Conservation (phyloP, 2,888 invertebrate genomes). For the Trichacis sp. region DNA sequence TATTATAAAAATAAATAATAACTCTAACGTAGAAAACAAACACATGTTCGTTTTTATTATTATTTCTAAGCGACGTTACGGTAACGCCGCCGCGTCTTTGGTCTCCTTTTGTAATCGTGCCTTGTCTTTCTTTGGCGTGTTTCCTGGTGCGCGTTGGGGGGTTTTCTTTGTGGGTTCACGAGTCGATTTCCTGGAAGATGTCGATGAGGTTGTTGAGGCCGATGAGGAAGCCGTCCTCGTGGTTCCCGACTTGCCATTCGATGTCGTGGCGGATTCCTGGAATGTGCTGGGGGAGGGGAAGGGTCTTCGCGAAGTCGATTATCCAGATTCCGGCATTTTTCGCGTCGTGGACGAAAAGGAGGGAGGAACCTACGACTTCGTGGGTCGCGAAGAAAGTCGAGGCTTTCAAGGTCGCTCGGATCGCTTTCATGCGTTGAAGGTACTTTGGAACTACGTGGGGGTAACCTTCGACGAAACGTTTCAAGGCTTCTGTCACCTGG, state of each 20-base stretch:
- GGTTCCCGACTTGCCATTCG: constrained; percentile 94
- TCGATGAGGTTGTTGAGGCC: constrained; percentile 91
- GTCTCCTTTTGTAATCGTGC: constrained; percentile 18
- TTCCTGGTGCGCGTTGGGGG: neutral
- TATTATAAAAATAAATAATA: neutral
- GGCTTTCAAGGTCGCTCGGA: constrained; percentile 83
- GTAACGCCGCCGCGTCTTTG: constrained; percentile 43
- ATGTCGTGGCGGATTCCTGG: constrained; percentile 80
- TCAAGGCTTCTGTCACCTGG: constrained; percentile 81
- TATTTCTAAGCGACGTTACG: too few species aligned
- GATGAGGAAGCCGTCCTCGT: constrained; percentile 95
- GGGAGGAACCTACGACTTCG: constrained; percentile 94
- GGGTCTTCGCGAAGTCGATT: constrained; percentile 97
- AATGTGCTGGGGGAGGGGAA: constrained; percentile 81
- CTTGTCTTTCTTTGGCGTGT: neutral
- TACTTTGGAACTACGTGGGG: constrained; percentile 84
- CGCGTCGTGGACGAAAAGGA: constrained; percentile 94
- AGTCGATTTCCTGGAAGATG: constrained; percentile 78
- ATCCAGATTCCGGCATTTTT: constrained; percentile 93
- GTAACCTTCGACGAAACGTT: constrained; percentile 84
- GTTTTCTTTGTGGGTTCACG: neutral
- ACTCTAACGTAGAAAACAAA: neutral
- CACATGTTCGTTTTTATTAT: too few species aligned
- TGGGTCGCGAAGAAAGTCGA: constrained; percentile 93
- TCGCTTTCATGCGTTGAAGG: constrained; percentile 85